Evolutionary conservation across 2,888 invertebrate genomes (phyloP).

Genomic region (Euphydryas editha): DNA sequence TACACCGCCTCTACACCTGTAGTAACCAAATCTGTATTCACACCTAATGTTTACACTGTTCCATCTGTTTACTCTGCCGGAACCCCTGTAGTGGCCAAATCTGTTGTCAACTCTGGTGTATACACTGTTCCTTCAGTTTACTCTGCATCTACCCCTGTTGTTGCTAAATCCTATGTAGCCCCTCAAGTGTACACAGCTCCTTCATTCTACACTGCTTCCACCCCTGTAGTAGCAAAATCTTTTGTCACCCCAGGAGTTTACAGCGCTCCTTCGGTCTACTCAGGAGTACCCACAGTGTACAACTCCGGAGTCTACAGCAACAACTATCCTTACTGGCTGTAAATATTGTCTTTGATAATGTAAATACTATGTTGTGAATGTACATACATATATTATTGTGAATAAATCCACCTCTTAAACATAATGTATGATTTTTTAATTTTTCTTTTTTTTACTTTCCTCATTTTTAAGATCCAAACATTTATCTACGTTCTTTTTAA

Average conservation of each 20-base stretch:
- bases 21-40: too few species aligned
- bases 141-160: constrained; percentile 29
- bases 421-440: neutral
- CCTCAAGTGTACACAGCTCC: constrained; percentile 31
- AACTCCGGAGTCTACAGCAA: constrained; percentile 13
- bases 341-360: neutral
- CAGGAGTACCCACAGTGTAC: constrained; percentile 45
- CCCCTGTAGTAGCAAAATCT: constrained; percentile 11
- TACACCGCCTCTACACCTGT: constrained; percentile 25
- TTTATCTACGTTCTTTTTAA: too few species aligned
- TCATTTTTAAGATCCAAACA: too few species aligned
- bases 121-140: constrained; percentile 30
- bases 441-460: neutral
- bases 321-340: constrained; percentile 15
- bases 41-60: constrained; percentile 38
- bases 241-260: constrained; percentile 17
- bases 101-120: too few species aligned
- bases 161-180: constrained; percentile 19
- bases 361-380: neutral
- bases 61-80: constrained; percentile 16
- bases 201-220: constrained; percentile 34
- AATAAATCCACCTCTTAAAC: neutral
- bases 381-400: constrained; percentile 2
- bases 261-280: constrained; percentile 23
- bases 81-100: constrained; percentile 4